phyloP scores from a whole-genome alignment of 2,797 vertebrate genomes.

The Gallinago nigripennis region DNA sequence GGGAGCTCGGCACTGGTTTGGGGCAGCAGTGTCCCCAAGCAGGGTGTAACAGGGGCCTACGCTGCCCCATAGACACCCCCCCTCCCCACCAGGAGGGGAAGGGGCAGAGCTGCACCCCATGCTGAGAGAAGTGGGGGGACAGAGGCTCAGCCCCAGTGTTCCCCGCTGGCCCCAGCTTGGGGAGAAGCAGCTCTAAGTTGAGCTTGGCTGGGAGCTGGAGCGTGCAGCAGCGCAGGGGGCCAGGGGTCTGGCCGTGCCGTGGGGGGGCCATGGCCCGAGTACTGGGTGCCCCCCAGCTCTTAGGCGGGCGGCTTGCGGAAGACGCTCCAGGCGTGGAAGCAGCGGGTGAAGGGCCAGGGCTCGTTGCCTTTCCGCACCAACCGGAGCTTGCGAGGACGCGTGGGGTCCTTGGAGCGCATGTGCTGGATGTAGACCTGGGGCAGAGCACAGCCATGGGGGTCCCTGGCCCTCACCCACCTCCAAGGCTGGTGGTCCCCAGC shows the following conservation, averaged over 20 bases:
- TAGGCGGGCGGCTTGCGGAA: conserved; percentile 89
- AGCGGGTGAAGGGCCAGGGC: conserved; percentile 91
- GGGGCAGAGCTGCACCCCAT: background rate
- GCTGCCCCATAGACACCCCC: rapidly evolving
- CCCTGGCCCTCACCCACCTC: rapidly evolving
- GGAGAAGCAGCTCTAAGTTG: background rate
- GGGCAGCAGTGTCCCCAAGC: background rate
- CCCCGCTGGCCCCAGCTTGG: rapidly evolving
- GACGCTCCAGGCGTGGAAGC: conserved; percentile 94
- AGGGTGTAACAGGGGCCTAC: background rate
- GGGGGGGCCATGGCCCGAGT: rapidly evolving
- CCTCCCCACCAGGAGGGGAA: no score
- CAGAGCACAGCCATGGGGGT: rapidly evolving
- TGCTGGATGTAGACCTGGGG: conserved; percentile 98
- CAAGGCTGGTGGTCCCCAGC: background rate
- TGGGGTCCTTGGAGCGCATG: conserved; percentile 89
- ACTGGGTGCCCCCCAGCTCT: rapidly evolving
- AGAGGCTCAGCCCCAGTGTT: background rate
- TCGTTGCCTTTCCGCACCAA: conserved; percentile 97
- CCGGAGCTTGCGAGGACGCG: conserved; percentile 88
- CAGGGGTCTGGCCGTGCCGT: rapidly evolving
- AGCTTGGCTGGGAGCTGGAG: background rate
- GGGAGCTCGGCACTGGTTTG: background rate
- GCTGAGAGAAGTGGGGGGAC: background rate
- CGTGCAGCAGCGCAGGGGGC: background rate